Conservation (phyloP, 2,113 vertebrate genomes). For the Hepsetus odoe region DNA sequence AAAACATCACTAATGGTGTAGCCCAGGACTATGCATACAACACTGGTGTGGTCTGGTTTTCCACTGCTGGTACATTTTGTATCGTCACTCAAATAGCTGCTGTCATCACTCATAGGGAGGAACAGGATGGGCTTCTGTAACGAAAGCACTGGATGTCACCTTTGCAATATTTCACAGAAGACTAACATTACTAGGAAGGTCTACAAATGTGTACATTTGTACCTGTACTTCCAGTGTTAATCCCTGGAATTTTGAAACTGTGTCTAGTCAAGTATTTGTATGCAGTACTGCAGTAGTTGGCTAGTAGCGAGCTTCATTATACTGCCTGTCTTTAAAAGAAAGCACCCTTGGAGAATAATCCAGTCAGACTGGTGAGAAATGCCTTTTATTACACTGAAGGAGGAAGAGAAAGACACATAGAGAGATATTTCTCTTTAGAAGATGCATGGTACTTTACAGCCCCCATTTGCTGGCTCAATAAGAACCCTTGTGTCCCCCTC, state of each 20-base stretch:
- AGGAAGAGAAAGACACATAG: background rate
- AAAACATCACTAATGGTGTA: too few relatives aligned
- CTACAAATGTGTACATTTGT: too few relatives aligned
- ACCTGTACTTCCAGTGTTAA: background rate
- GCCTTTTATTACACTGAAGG: constrained; percentile 17
- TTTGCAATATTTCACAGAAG: too few relatives aligned
- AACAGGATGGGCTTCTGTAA: too few relatives aligned
- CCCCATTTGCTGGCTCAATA: constrained; percentile 45
- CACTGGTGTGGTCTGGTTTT: too few relatives aligned
- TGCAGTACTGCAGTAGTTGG: background rate
- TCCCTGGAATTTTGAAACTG: background rate
- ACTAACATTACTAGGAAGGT: too few relatives aligned
- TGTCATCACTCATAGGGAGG: too few relatives aligned
- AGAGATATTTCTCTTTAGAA: constrained; percentile 23
- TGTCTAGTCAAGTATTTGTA: background rate
- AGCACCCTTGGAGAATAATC: constrained; percentile 21
- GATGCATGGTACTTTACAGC: constrained; percentile 44
- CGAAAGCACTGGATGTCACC: too few relatives aligned
- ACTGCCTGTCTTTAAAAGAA: constrained; percentile 5
- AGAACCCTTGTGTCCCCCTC: constrained; percentile 32
- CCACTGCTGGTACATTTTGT: too few relatives aligned
- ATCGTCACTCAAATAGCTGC: too few relatives aligned
- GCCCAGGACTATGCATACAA: too few relatives aligned
- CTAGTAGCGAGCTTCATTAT: background rate
- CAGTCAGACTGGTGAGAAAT: constrained; percentile 7